Evolutionary conservation across 1,140 invertebrate genomes (phyloP).

Genomic region (Aphelinus certus): DNA sequence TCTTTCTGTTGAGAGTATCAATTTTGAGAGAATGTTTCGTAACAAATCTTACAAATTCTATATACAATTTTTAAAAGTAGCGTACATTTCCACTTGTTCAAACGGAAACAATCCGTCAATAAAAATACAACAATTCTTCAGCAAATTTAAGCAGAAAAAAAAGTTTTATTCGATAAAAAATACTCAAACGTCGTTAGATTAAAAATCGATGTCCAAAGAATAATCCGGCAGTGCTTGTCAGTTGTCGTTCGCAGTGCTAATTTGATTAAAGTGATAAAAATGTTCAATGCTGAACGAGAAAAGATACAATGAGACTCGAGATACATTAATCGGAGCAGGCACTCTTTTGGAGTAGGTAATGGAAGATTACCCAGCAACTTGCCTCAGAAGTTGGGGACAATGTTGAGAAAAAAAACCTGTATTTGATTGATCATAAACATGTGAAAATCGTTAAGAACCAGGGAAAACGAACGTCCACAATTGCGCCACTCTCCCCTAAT

Average conservation of each 20-base stretch:
- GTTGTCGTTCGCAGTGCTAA: conserved; percentile 1
- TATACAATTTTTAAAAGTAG: conserved; percentile 28
- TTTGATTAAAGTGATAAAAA: background rate
- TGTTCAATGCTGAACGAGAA: background rate
- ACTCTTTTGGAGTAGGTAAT: background rate
- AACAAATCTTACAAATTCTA: conserved; percentile 2
- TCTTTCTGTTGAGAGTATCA: too few species aligned
- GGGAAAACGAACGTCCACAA: background rate
- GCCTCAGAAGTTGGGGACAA: too few species aligned
- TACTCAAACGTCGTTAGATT: conserved; percentile 9
- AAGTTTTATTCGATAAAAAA: background rate
- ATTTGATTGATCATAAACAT: background rate
- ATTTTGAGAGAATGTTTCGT: too few species aligned
- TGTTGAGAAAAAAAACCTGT: too few species aligned
- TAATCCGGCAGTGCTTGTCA: conserved; percentile 20
- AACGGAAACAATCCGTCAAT: too few species aligned
- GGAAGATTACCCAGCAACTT: conserved; percentile 6
- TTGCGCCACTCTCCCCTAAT: conserved; percentile 33
- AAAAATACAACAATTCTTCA: background rate
- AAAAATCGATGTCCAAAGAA: background rate
- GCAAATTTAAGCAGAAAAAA: too few species aligned
- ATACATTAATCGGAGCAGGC: background rate
- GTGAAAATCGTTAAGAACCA: background rate
- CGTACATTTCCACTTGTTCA: too few species aligned
- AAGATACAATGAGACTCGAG: background rate